Evolutionary conservation across 2,113 vertebrate species (phyloP).

Genomic region (Anser brachyrhynchus): DNA sequence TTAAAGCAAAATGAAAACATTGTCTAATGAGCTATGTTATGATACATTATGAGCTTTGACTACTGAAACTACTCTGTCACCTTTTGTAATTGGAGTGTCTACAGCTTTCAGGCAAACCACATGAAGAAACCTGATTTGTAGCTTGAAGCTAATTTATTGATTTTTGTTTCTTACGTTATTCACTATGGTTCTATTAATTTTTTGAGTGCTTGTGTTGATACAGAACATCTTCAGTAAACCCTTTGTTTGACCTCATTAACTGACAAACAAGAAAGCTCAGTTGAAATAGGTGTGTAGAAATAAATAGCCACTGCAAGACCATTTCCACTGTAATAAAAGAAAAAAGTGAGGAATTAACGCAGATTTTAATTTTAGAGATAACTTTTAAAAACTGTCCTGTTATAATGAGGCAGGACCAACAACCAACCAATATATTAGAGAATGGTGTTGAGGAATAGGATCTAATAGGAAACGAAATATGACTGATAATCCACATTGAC

Average conservation of each 20-base stretch:
- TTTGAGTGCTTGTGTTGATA: not conserved
- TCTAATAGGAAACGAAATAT: not conserved
- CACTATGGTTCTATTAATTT: not conserved
- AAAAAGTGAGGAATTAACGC: not conserved
- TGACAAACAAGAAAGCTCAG: not conserved
- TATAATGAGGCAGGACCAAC: not conserved
- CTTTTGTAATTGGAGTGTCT: not conserved
- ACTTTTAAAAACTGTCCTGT: not conserved
- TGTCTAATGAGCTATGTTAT: not conserved
- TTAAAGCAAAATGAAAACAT: not conserved
- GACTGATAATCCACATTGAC: constrained; percentile 1
- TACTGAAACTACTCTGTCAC: not conserved
- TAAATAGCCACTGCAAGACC: not conserved
- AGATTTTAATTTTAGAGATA: not conserved
- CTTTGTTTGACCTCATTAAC: not conserved
- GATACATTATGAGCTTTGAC: not conserved
- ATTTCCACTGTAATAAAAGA: not conserved
- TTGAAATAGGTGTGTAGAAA: not conserved
- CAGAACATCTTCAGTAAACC: not conserved
- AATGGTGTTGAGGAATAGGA: not conserved
- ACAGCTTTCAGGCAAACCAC: not conserved
- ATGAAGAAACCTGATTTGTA: not conserved
- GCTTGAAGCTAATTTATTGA: not conserved
- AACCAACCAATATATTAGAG: not conserved
- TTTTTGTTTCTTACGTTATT: not conserved